Percentiles rank a stretch among this genome's conserved stretches.
Evolutionary conservation across 1,140 invertebrate genomes (phyloP).

Genomic region (Caerostris extrusa): DNA sequence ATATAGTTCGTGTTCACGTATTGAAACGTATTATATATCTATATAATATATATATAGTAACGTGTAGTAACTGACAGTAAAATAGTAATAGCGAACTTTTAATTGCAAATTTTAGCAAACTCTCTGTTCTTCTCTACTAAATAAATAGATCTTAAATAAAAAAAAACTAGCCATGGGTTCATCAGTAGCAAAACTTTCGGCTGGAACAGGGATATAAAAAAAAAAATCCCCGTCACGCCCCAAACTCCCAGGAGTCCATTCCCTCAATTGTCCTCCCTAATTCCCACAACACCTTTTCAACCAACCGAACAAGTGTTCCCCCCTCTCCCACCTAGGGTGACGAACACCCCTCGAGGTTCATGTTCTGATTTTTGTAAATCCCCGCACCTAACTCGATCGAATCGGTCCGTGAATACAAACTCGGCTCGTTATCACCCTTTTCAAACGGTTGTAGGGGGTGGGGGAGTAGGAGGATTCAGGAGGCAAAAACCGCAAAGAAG

Average conservation of each 20-base stretch:
- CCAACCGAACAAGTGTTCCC: not conserved
- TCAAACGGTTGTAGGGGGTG: not conserved
- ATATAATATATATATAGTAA: too few species aligned
- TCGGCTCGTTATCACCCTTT: conserved; percentile 8
- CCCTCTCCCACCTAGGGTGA: not conserved
- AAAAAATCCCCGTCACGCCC: not conserved
- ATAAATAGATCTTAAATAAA: too few species aligned
- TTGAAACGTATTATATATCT: too few species aligned
- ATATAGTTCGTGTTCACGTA: too few species aligned
- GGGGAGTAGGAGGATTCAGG: not conserved
- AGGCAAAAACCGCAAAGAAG: conserved; percentile 15
- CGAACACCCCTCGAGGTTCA: not conserved
- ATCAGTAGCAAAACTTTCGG: not conserved
- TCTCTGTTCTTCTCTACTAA: too few species aligned
- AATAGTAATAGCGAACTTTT: too few species aligned
- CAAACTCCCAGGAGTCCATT: conserved; percentile 10
- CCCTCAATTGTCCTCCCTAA: conserved; percentile 7
- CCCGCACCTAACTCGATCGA: conserved; percentile 19
- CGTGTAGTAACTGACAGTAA: too few species aligned
- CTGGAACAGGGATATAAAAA: not conserved
- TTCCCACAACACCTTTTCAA: not conserved
- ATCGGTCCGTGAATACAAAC: conserved; percentile 2
- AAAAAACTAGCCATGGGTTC: too few species aligned
- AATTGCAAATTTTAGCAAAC: too few species aligned
- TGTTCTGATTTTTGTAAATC: conserved; percentile 42